phyloP scores from a whole-genome alignment of 1,140 invertebrate species.

The Zaprionus camerounensis region DNA sequence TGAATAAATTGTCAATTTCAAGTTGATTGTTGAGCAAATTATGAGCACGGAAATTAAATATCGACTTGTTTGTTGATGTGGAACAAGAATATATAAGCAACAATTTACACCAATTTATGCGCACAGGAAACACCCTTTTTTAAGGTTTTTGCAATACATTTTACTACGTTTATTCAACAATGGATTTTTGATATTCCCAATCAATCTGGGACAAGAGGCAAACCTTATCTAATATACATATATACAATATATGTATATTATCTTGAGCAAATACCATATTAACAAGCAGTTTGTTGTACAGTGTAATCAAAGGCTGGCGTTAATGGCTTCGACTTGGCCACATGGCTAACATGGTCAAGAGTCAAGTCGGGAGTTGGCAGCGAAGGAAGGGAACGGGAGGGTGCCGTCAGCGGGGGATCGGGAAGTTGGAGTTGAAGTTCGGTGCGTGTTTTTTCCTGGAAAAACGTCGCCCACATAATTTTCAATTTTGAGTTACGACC shows the following conservation, averaged over 20 bases:
- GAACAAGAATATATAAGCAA: too few relatives aligned
- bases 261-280: background rate
- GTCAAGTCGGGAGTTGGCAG: slow-evolving; percentile 16
- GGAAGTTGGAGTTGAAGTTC: slow-evolving; percentile 24
- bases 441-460: slow-evolving; percentile 67
- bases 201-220: background rate
- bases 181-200: background rate
- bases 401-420: slow-evolving; percentile 16
- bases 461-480: slow-evolving; percentile 81
- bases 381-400: background rate
- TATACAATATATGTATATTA: background rate
- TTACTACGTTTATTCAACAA: too few relatives aligned
- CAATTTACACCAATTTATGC: too few relatives aligned
- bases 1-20: too few relatives aligned
- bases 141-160: too few relatives aligned
- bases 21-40: too few relatives aligned
- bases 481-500: slow-evolving; percentile 72
- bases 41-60: background rate
- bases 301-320: slow-evolving; percentile 64
- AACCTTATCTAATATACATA: background rate
- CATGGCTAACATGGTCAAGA: slow-evolving; percentile 68
- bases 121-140: too few relatives aligned
- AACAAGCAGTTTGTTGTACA: slow-evolving; percentile 14
- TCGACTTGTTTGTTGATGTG: too few relatives aligned
- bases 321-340: slow-evolving; percentile 67